phyloP scores from a whole-genome alignment of 30 jellyfish, hydroid and myxozoan species.

The Rhopilema esculentum region DNA sequence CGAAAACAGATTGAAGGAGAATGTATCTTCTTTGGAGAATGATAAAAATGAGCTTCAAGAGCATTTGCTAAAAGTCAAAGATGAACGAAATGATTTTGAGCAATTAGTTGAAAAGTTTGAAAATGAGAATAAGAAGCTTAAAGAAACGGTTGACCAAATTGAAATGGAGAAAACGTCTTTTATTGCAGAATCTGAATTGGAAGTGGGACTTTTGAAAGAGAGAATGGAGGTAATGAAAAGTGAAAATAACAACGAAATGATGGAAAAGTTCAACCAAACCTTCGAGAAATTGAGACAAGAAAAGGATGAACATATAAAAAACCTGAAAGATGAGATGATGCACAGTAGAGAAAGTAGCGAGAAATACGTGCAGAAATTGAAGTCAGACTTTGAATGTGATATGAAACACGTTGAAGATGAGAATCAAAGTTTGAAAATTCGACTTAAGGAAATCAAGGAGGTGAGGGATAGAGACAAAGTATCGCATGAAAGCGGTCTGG shows the following conservation, averaged over 20 bases:
- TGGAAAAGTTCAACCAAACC: slow-evolving; percentile 47
- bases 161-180: slow-evolving; percentile 5
- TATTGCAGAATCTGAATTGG: slow-evolving; percentile 30
- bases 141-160: slow-evolving; percentile 2
- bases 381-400: slow-evolving; percentile 68
- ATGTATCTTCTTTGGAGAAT: slow-evolving; percentile 1
- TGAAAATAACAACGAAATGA: slow-evolving; percentile 58
- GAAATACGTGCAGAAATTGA: slow-evolving; percentile 59
- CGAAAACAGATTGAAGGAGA: background rate
- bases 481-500: slow-evolving; percentile 9
- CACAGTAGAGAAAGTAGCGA: slow-evolving; percentile 63
- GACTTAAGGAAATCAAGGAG: slow-evolving; percentile 21
- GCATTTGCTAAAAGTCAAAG: background rate
- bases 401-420: slow-evolving; percentile 66
- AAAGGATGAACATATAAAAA: slow-evolving; percentile 61
- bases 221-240: slow-evolving; percentile 27
- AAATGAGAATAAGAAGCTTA: background rate
- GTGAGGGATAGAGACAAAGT: slow-evolving; percentile 35
- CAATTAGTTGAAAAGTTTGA: background rate
- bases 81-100: background rate
- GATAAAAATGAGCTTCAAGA: slow-evolving; percentile 19
- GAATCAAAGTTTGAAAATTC: slow-evolving; percentile 49
- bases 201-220: slow-evolving; percentile 44
- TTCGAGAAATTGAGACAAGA: slow-evolving; percentile 45
- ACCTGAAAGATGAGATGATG: slow-evolving; percentile 52